These are phyloP conservation scores for Heliconius hewitsoni DNA, from an alignment of 1,140 invertebrate genomes.

Conservation along the genomic window DNA sequence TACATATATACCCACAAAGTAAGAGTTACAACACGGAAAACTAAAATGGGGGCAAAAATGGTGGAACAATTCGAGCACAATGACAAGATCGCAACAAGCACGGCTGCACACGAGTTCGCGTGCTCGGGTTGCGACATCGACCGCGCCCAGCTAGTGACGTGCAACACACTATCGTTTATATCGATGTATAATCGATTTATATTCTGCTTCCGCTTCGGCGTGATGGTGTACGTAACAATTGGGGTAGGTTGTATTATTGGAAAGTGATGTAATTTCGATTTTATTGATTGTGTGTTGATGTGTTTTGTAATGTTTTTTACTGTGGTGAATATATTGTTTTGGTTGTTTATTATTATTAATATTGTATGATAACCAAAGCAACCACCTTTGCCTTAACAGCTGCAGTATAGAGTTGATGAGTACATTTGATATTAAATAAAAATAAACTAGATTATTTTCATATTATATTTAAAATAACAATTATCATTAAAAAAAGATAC, in stretches of 20 bases:
- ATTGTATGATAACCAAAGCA: not conserved
- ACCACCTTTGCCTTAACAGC: too few relatives aligned
- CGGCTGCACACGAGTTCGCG: slow-evolving; percentile 62
- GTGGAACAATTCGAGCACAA: slow-evolving; percentile 53
- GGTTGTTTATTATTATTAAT: not conserved
- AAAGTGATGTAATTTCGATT: slow-evolving; percentile 16
- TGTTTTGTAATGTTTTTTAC: not conserved
- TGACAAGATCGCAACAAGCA: slow-evolving; percentile 58
- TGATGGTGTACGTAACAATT: slow-evolving; percentile 16
- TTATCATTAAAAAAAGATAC: too few relatives aligned
- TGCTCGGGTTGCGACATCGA: slow-evolving; percentile 67
- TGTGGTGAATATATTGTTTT: not conserved
- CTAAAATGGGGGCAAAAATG: slow-evolving; percentile 50
- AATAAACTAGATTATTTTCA: too few relatives aligned
- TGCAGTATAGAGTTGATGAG: too few relatives aligned
- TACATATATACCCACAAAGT: slow-evolving; percentile 7
- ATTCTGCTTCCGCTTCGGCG: slow-evolving; percentile 42
- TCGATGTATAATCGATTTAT: slow-evolving; percentile 40
- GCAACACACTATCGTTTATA: slow-evolving; percentile 43
- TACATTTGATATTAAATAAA: too few relatives aligned
- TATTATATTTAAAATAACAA: too few relatives aligned
- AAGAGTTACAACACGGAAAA: slow-evolving; percentile 47
- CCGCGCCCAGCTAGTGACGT: slow-evolving; percentile 70
- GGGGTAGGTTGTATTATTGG: slow-evolving; percentile 19
- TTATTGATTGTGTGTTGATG: not conserved